These are phyloP conservation scores for Melanotaenia duboulayi DNA, from an alignment of 2,113 vertebrate species.

Conservation along the genomic window DNA sequence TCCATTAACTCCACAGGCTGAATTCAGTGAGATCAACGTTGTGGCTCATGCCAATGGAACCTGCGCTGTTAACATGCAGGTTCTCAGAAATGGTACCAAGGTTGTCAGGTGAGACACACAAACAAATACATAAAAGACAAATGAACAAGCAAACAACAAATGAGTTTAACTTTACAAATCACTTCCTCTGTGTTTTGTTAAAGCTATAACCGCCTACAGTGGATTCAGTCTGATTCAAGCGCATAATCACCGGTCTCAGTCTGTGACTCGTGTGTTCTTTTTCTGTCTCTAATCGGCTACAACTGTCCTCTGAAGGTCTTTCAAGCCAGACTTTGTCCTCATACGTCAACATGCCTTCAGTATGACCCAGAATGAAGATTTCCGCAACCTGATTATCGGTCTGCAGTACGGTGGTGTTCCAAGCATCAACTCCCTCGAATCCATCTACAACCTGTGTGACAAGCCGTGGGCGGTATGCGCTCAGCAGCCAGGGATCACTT, in stretches of 20 bases:
- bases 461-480: slow-evolving; percentile 94
- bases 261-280: not conserved
- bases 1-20: slow-evolving; percentile 82
- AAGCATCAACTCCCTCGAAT: slow-evolving; percentile 91
- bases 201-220: not conserved
- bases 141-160: not conserved
- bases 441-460: slow-evolving; percentile 96
- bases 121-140: not conserved
- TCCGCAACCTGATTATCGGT: slow-evolving; percentile 93
- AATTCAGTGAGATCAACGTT: slow-evolving; percentile 93
- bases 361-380: slow-evolving; percentile 96
- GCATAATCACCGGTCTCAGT: not conserved
- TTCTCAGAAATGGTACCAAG: slow-evolving; percentile 88
- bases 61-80: slow-evolving; percentile 89
- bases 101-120: slow-evolving; percentile 86
- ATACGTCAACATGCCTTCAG: slow-evolving; percentile 94
- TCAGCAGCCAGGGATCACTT: slow-evolving; percentile 5
- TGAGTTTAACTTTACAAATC: not conserved
- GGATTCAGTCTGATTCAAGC: not conserved
- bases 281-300: not conserved
- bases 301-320: slow-evolving; percentile 82
- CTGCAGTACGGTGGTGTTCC: slow-evolving; percentile 93
- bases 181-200: not conserved
- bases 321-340: slow-evolving; percentile 96
- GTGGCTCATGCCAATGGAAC: slow-evolving; percentile 92